These are phyloP conservation scores for Hemiscyllium ocellatum DNA, from an alignment of 2,113 vertebrate species.

Conservation along the genomic window DNA sequence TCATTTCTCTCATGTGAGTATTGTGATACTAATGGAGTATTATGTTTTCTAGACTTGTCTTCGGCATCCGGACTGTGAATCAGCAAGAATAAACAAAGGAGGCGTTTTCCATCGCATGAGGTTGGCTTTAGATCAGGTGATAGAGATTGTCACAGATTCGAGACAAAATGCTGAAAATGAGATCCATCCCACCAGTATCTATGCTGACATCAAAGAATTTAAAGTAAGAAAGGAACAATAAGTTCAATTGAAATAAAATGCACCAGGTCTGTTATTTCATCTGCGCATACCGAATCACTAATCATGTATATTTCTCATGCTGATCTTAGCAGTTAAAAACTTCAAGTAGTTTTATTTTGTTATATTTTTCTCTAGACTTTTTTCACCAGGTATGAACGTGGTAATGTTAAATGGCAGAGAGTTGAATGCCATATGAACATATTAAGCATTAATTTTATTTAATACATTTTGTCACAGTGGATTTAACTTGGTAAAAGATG, in stretches of 20 bases:
- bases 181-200: constrained; percentile 73
- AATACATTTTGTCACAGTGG: background rate
- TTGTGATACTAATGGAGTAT: background rate
- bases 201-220: constrained; percentile 82
- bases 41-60: constrained; percentile 75
- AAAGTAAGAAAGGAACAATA: constrained; percentile 64
- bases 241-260: background rate
- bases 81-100: constrained; percentile 89
- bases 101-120: constrained; percentile 94
- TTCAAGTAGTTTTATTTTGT: background rate
- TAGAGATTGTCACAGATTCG: constrained; percentile 89
- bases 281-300: background rate
- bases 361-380: too few species aligned
- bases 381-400: background rate
- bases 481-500: background rate
- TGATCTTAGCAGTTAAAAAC: background rate
- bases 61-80: constrained; percentile 95
- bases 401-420: too few species aligned
- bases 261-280: background rate
- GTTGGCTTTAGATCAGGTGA: constrained; percentile 86
- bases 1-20: background rate
- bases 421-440: background rate
- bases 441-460: background rate
- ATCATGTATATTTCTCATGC: background rate
- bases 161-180: constrained; percentile 69